A percentile compares a stretch with the other conserved stretches of the same genome.
Evolutionary conservation across 1,140 invertebrate species (phyloP).

Genomic region (Rhopalosiphum maidis): DNA sequence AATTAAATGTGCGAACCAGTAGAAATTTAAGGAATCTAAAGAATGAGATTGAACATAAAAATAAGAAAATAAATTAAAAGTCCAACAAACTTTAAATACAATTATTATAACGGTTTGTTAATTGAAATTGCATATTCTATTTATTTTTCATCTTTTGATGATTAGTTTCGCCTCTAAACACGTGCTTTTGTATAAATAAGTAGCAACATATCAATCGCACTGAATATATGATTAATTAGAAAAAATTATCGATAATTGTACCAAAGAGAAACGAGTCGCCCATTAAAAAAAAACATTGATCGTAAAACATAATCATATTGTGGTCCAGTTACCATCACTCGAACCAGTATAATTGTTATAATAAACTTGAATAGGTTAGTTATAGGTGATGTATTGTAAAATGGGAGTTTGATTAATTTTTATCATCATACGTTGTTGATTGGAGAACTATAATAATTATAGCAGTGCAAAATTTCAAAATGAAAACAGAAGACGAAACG

Average conservation of each 20-base stretch:
- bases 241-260: not conserved
- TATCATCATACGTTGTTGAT: not conserved
- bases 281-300: not conserved
- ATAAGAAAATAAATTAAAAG: not conserved
- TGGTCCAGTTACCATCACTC: not conserved
- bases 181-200: not conserved
- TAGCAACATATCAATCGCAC: not conserved
- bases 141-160: not conserved
- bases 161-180: not conserved
- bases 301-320: not conserved
- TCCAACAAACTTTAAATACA: not conserved
- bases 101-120: not conserved
- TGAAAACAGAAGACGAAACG: not conserved
- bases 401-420: not conserved
- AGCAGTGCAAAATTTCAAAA: not conserved
- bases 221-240: not conserved
- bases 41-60: not conserved
- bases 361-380: not conserved
- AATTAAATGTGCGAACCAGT: not conserved
- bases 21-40: not conserved
- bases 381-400: not conserved
- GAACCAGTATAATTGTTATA: not conserved
- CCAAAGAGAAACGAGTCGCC: not conserved
- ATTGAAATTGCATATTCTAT: not conserved
- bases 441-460: not conserved